These are phyloP conservation scores for Dasyurus viverrinus DNA, from an alignment of 2,113 vertebrate genomes.

Conservation along the genomic window DNA sequence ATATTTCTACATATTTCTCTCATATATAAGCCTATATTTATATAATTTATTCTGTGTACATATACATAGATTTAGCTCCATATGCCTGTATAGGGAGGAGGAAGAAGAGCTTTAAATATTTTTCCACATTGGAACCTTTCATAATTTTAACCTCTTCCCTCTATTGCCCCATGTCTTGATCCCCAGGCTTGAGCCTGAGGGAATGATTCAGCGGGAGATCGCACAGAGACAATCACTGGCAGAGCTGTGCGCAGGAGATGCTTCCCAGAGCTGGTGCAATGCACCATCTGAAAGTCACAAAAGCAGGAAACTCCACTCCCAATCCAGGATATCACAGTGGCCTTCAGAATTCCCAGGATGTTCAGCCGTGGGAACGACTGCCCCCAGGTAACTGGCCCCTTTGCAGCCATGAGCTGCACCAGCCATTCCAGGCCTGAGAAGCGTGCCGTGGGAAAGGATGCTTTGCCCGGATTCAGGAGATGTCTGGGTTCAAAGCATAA, in stretches of 20 bases:
- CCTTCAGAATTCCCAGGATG: neutral
- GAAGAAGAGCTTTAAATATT: neutral
- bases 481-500: neutral
- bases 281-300: neutral
- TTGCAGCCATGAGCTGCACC: neutral
- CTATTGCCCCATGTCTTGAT: no score
- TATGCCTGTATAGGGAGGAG: neutral
- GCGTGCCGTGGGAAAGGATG: neutral
- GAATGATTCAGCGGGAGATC: neutral
- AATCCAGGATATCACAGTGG: rapidly evolving
- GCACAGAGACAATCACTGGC: neutral
- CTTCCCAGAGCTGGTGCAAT: neutral
- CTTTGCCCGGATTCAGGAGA: neutral
- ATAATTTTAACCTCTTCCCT: neutral
- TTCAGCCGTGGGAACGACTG: neutral
- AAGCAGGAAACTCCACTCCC: neutral
- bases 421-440: neutral
- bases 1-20: neutral
- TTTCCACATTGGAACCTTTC: neutral
- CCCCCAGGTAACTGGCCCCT: neutral
- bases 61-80: neutral
- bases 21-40: neutral
- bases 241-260: neutral
- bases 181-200: no score
- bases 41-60: neutral